Conservation (phyloP, 2,888 invertebrate genomes). For the Podotricha telesiphe region DNA sequence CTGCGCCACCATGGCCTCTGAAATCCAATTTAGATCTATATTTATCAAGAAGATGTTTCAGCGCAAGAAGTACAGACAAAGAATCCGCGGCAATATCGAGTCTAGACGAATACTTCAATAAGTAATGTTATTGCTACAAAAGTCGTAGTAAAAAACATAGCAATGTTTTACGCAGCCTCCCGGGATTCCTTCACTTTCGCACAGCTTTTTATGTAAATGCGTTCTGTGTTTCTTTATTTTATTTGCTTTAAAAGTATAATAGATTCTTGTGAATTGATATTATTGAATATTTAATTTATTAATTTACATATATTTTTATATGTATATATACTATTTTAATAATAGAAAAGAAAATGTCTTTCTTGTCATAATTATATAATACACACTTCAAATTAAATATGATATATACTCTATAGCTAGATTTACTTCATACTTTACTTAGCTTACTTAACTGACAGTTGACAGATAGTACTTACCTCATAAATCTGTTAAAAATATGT, state of each 20-base stretch:
- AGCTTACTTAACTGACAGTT: too few species aligned
- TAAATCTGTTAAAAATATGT: too few species aligned
- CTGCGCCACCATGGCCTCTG: too few species aligned
- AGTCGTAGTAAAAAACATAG: constrained; percentile 15
- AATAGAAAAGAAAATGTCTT: too few species aligned
- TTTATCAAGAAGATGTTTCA: not conserved
- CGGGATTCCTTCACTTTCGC: constrained; percentile 4
- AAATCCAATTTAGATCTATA: not conserved
- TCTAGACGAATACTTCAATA: constrained; percentile 15
- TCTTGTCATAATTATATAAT: too few species aligned
- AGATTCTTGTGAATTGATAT: not conserved
- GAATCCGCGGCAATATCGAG: not conserved
- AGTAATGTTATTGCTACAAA: constrained; percentile 23
- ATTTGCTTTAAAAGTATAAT: constrained; percentile 8
- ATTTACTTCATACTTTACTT: too few species aligned
- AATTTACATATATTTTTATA: too few species aligned
- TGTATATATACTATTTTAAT: too few species aligned
- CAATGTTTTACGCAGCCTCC: constrained; percentile 12
- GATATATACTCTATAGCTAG: too few species aligned
- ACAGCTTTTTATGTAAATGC: constrained; percentile 7
- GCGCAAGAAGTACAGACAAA: not conserved
- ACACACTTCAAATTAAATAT: too few species aligned
- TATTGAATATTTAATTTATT: not conserved
- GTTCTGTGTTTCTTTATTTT: not conserved
- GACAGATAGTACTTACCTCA: too few species aligned